Evolutionary conservation across 2,113 vertebrate genomes (phyloP).

Genomic region (Circaetus cinerascens): DNA sequence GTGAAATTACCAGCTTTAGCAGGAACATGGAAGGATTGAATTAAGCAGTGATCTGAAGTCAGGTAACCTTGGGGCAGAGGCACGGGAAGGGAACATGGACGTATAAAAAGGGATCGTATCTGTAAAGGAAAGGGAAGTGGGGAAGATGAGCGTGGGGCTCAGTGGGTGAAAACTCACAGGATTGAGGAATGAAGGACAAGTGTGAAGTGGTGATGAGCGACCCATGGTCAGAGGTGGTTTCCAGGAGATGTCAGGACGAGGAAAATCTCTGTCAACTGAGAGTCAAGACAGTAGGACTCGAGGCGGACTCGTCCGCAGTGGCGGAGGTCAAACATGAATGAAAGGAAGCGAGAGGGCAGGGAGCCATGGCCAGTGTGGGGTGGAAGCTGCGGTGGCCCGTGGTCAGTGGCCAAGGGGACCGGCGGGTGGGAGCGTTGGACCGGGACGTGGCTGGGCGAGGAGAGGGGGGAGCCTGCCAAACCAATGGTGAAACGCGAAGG

Average conservation of each 20-base stretch:
- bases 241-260: background rate
- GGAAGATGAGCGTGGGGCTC: background rate
- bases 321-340: background rate
- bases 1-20: background rate
- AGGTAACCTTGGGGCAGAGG: background rate
- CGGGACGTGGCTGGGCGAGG: background rate
- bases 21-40: background rate
- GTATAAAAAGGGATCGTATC: background rate
- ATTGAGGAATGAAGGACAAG: background rate
- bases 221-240: background rate
- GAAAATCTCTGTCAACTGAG: background rate
- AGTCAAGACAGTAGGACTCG: background rate
- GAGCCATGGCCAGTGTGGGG: background rate
- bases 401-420: background rate
- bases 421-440: rapidly evolving
- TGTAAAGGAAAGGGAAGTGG: background rate
- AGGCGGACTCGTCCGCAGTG: rapidly evolving
- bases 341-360: background rate
- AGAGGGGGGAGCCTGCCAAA: background rate
- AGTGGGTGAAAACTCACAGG: background rate
- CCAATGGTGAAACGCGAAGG: background rate
- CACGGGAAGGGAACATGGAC: background rate
- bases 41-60: rapidly evolving
- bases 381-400: rapidly evolving
- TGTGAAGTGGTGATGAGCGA: rapidly evolving